phyloP scores from a whole-genome alignment of 2,797 vertebrate genomes.

The Syngnathus rostellatus region DNA sequence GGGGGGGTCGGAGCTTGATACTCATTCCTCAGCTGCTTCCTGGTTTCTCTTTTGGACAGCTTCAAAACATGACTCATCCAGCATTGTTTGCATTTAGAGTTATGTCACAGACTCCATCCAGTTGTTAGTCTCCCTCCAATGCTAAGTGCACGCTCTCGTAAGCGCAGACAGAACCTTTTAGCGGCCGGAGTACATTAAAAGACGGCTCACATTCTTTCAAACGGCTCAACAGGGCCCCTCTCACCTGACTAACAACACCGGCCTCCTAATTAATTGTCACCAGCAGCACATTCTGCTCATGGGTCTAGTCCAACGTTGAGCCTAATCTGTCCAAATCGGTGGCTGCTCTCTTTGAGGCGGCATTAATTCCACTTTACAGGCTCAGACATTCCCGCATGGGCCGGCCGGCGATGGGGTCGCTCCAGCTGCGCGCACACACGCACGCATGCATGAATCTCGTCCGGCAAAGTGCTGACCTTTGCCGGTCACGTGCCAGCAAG shows the following conservation, averaged over 20 bases:
- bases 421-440: slow-evolving; percentile 32
- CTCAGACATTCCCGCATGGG: slow-evolving; percentile 35
- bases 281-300: slow-evolving; percentile 50
- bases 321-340: slow-evolving; percentile 54
- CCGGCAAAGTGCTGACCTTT: slow-evolving; percentile 58
- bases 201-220: slow-evolving; percentile 36
- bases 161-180: slow-evolving; percentile 19
- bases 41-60: background rate
- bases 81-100: background rate
- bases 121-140: background rate
- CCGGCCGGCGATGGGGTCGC: slow-evolving; percentile 12
- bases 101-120: background rate
- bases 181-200: slow-evolving; percentile 56
- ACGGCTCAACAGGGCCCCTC: background rate
- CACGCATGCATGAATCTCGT: slow-evolving; percentile 43
- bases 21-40: slow-evolving; percentile 30
- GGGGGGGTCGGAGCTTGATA: background rate
- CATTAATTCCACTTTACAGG: slow-evolving; percentile 46
- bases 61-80: background rate
- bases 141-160: background rate
- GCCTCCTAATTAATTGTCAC: slow-evolving; percentile 15
- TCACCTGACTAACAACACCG: background rate
- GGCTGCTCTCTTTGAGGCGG: slow-evolving; percentile 40
- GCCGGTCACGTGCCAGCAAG: slow-evolving; percentile 25
- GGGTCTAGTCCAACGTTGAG: slow-evolving; percentile 36